Base-by-base conservation (phyloP, 2,888 invertebrate genomes). In the Caenorhabditis sp. region DNA sequence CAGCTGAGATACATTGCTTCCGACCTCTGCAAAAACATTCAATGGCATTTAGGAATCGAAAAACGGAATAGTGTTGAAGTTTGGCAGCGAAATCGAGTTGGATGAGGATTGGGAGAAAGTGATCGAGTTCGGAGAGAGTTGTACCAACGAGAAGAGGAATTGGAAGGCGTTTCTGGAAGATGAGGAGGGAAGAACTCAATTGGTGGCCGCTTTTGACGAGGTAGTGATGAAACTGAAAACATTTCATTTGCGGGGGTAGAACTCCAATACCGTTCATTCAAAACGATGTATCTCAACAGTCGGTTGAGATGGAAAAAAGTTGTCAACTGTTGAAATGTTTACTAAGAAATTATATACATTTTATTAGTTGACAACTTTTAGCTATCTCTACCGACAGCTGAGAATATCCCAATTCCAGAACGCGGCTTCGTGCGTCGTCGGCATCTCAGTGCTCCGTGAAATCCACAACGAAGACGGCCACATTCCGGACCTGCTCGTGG, bases 401-500 rank as follows among this genome's bases (percentile, higher is more conserved):
- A n/a, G n/a, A 30, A 13, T 7, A 2, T 37, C 1, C 8, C 24
- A 9, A 45, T 22, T 45, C 11, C 27, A 68, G 68, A 24, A 32
- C 5, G 41, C 52, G 1, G 41, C 45, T 0, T 17, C 35, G 8
- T 75, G 75, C 20, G 24, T 58, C 20, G 24, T 58, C 2, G 75
- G 75, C 6, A 26, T 70, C n/a, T 55, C 43, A 4, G 26, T 70
- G 26, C 62, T 68, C 15, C 75, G 58, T 15, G 68, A 75, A 32
- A 53, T 63, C 52, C 45, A 41, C 7, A 75, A 66, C 50, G 66
- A 62, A n/a, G 61, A 75, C 20, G 66, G 62, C 2, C 35, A 24
- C 15, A 43, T 74, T 43, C 74, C 75, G 2, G 62, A 70, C 9
- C 37, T 75, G 3, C 11, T 70, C 11, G 27, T 75, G 5, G 45